Evolutionary conservation across 2,797 vertebrate genomes (phyloP).

Genomic region (Amblyraja radiata): DNA sequence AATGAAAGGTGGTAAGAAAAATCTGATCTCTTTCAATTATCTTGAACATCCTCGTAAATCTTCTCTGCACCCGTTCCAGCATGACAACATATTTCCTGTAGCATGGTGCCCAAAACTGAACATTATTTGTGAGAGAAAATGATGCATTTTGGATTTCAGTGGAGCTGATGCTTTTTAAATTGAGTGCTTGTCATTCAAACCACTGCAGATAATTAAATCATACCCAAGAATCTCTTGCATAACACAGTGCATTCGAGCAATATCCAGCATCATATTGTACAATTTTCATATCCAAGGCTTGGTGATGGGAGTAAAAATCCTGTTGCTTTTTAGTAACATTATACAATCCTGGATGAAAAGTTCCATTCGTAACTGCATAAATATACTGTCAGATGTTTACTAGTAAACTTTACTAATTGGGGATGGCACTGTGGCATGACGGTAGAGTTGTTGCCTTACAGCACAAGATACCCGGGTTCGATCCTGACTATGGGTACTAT

Average conservation of each 20-base stretch:
- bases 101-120: too few species aligned
- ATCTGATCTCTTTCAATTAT: neutral
- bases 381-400: neutral
- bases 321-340: neutral
- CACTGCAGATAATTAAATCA: neutral
- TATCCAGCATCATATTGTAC: neutral
- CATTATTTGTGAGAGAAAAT: too few species aligned
- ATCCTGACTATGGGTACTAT: too few species aligned
- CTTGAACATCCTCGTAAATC: too few species aligned
- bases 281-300: neutral
- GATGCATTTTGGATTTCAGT: neutral
- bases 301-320: neutral
- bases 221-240: neutral
- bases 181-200: neutral
- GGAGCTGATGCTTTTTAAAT: neutral
- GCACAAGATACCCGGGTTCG: too few species aligned
- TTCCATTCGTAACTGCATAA: neutral
- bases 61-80: too few species aligned
- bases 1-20: neutral
- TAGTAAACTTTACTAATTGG: neutral
- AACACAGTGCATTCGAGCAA: neutral
- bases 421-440: too few species aligned
- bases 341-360: neutral
- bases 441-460: too few species aligned
- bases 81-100: too few species aligned